These are phyloP conservation scores for Podocnemis expansa DNA, from an alignment of 2,113 vertebrate genomes.

Conservation along the genomic window DNA sequence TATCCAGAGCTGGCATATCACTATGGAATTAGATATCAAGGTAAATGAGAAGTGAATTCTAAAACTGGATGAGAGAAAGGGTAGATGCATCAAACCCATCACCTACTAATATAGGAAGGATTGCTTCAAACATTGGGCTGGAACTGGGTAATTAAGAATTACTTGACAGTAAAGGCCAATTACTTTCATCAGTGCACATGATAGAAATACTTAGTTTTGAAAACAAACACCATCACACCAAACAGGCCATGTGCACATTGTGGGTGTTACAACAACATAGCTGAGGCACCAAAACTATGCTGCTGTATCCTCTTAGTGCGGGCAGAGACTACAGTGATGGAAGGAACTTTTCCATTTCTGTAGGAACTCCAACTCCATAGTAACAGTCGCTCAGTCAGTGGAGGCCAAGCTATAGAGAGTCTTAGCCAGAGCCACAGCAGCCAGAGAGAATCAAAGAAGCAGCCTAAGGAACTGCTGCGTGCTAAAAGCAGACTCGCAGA, in stretches of 20 bases:
- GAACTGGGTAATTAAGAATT: neutral
- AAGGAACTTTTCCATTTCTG: neutral
- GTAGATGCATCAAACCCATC: neutral
- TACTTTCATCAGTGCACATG: neutral
- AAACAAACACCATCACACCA: neutral
- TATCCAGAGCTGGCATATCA: neutral
- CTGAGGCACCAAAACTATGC: neutral
- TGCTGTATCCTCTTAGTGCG: neutral
- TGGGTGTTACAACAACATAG: neutral
- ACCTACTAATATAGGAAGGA: neutral
- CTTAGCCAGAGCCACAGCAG: too few relatives aligned
- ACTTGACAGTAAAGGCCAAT: conserved; percentile 1
- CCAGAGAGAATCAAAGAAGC: too few relatives aligned
- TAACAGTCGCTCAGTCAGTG: neutral
- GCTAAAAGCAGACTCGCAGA: too few relatives aligned
- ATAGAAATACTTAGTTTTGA: neutral
- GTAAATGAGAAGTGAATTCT: neutral
- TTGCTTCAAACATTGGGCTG: neutral
- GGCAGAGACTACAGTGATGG: neutral
- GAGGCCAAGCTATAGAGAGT: too few relatives aligned
- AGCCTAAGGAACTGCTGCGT: too few relatives aligned
- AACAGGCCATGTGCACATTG: neutral
- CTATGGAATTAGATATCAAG: neutral
- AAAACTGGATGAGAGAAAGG: neutral
- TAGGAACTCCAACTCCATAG: neutral